A percentile compares a stretch with the other conserved stretches of the same genome.
phyloP scores from a whole-genome alignment of 2,888 invertebrate species.

The Platycheirus albimanus region DNA sequence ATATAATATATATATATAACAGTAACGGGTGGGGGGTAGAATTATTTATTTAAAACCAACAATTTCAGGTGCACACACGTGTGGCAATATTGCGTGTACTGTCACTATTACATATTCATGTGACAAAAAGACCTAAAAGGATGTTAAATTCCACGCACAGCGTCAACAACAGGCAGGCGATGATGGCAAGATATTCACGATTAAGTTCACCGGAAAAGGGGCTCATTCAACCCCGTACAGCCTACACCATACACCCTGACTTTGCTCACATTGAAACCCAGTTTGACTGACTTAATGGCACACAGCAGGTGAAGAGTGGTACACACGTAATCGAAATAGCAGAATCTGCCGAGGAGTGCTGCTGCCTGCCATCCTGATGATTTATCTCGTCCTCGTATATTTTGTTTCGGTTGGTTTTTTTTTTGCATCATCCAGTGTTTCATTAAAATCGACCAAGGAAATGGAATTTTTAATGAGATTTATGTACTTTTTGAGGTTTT shows the following conservation, averaged over 20 bases:
- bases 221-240: not conserved
- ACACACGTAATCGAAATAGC: slow-evolving; percentile 11
- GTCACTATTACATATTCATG: slow-evolving; percentile 52
- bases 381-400: slow-evolving; percentile 47
- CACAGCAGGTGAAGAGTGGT: slow-evolving; percentile 17
- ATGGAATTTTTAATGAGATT: slow-evolving; percentile 61
- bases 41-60: slow-evolving; percentile 50
- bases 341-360: not conserved
- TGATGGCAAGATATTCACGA: not conserved
- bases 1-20: no score
- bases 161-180: not conserved
- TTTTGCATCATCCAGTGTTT: slow-evolving; percentile 17
- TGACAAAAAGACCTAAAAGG: slow-evolving; percentile 17
- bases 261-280: no score
- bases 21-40: slow-evolving; percentile 14
- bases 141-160: slow-evolving; percentile 45
- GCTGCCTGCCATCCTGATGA: slow-evolving; percentile 53
- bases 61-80: slow-evolving; percentile 35
- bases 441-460: slow-evolving; percentile 54
- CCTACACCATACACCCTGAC: not conserved
- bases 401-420: not conserved
- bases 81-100: slow-evolving; percentile 48
- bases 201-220: slow-evolving; percentile 7
- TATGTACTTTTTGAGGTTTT: slow-evolving; percentile 35
- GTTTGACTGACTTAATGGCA: slow-evolving; percentile 31